Percentiles rank a stretch among this genome's conserved stretches.
Evolutionary conservation across 2,113 vertebrate genomes (phyloP).

Genomic region (Fulmarus glacialis): DNA sequence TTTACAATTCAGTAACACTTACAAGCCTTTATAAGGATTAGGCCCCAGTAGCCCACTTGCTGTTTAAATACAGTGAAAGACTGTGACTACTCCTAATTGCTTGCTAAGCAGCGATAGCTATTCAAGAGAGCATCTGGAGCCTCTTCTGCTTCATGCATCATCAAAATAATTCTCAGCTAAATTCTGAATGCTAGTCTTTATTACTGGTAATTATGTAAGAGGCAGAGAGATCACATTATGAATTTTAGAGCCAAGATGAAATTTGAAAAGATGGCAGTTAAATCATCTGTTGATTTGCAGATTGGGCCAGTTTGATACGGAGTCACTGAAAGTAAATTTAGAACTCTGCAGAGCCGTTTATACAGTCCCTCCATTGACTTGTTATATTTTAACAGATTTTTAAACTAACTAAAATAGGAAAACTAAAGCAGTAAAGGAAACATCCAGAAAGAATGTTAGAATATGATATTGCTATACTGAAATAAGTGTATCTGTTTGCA

Average conservation of each 20-base stretch:
- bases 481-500: background rate
- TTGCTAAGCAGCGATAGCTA: background rate
- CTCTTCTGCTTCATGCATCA: constrained; percentile 45
- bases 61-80: constrained; percentile 5
- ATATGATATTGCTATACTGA: background rate
- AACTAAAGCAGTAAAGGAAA: background rate
- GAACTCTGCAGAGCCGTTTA: background rate
- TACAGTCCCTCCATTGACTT: background rate
- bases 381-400: background rate
- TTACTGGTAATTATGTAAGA: constrained; percentile 42
- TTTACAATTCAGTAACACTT: background rate
- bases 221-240: constrained; percentile 1
- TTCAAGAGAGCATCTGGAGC: constrained; percentile 57
- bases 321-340: background rate
- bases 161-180: constrained; percentile 33
- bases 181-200: constrained; percentile 23
- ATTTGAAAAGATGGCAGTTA: background rate
- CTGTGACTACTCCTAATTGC: constrained; percentile 33
- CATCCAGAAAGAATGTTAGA: background rate
- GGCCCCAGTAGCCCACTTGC: constrained; percentile 32
- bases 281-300: constrained; percentile 23
- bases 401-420: background rate
- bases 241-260: background rate
- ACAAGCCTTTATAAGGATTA: background rate
- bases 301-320: background rate